Percentiles rank a stretch among this genome's conserved stretches.
Conservation (phyloP, 1,140 invertebrate genomes). For the Chymomyza costata region DNA sequence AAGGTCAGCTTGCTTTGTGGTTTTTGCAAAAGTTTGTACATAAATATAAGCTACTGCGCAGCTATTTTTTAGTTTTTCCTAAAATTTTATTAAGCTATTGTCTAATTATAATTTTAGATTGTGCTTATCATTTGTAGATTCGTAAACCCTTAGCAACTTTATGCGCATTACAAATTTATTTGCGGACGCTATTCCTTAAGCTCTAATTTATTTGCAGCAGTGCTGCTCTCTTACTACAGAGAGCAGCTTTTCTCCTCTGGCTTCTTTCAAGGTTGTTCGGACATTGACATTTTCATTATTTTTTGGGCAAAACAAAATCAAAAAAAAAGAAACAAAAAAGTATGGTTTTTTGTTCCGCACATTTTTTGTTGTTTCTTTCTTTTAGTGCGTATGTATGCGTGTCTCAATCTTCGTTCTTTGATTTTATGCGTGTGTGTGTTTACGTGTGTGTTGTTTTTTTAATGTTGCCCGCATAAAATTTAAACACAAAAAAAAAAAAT, state of each 20-base stretch:
- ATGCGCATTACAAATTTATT: conserved; percentile 12
- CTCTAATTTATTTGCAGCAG: conserved; percentile 15
- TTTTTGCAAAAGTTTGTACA: too few species aligned
- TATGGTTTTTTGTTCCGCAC: conserved; percentile 46
- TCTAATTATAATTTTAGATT: conserved; percentile 8
- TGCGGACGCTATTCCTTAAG: too few species aligned
- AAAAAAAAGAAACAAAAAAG: conserved; percentile 29
- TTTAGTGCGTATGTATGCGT: conserved; percentile 47
- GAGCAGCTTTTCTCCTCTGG: conserved; percentile 70
- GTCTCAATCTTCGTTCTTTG: conserved; percentile 38
- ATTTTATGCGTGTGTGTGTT: conserved; percentile 18
- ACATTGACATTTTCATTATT: conserved; percentile 75
- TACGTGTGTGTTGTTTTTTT: conserved; percentile 36
- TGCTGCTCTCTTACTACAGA: conserved; percentile 31
- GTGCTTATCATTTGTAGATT: conserved; percentile 8
- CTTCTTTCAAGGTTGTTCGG: conserved; percentile 75
- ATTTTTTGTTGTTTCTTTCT: conserved; percentile 26
- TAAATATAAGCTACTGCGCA: too few species aligned
- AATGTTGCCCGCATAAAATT: conserved; percentile 68
- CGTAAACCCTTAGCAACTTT: conserved; percentile 14
- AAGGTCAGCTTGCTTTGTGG: too few species aligned
- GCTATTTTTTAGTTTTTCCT: too few species aligned
- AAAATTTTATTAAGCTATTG: too few species aligned
- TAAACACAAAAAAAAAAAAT: conserved; percentile 39
- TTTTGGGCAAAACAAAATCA: conserved; percentile 42